phyloP scores from a whole-genome alignment of 2,113 vertebrate genomes.

The Girardinichthys multiradiatus region DNA sequence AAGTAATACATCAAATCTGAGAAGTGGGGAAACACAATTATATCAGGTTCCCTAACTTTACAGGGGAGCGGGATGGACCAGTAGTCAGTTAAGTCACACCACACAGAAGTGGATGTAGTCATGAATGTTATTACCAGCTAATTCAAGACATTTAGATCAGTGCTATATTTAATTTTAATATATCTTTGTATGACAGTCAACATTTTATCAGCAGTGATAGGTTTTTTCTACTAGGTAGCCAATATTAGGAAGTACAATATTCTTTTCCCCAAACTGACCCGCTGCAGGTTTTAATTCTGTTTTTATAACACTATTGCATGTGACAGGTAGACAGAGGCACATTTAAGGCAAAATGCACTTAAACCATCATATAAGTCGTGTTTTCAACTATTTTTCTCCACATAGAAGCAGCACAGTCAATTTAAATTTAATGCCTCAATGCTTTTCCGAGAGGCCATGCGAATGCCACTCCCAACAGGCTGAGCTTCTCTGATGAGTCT shows the following conservation, averaged over 20 bases:
- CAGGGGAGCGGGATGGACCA: neutral
- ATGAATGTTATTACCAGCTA: neutral
- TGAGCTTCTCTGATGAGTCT: slow-evolving; percentile 14
- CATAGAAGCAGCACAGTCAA: slow-evolving; percentile 11
- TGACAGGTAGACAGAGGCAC: slow-evolving; percentile 40
- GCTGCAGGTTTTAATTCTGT: slow-evolving; percentile 38
- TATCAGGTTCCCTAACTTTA: slow-evolving; percentile 8
- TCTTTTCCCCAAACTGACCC: slow-evolving; percentile 13
- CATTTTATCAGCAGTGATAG: neutral
- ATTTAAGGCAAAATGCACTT: slow-evolving; percentile 12
- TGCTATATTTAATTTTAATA: neutral
- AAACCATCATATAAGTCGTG: slow-evolving; percentile 19
- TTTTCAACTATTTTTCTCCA: slow-evolving; percentile 4
- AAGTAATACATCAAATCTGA: slow-evolving; percentile 26
- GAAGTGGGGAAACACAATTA: slow-evolving; percentile 15
- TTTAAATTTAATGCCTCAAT: slow-evolving; percentile 49
- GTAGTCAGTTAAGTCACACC: slow-evolving; percentile 11
- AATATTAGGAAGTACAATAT: slow-evolving; percentile 30
- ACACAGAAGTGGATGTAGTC: neutral
- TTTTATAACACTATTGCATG: slow-evolving; percentile 42
- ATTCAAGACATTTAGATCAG: neutral
- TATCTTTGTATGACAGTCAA: neutral
- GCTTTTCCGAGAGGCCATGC: slow-evolving; percentile 28
- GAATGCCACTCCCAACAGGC: slow-evolving; percentile 16
- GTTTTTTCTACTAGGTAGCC: slow-evolving; percentile 15